Conservation (phyloP, 2,888 invertebrate genomes). For the Zhuqinia jingwanae region DNA sequence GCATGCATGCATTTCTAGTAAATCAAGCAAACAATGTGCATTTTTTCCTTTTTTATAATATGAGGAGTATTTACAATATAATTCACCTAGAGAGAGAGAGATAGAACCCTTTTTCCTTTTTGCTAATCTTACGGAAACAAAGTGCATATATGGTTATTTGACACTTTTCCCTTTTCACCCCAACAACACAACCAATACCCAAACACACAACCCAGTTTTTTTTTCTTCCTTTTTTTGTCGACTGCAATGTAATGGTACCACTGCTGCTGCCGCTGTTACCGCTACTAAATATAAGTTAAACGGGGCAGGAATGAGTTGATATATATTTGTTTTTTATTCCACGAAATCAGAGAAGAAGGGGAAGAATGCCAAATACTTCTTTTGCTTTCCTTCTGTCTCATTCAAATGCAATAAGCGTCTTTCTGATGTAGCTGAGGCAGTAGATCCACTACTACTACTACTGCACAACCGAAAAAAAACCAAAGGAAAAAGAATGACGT, state of each 20-base stretch:
- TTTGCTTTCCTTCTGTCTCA: conserved; percentile 39
- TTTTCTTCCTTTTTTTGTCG: conserved; percentile 38
- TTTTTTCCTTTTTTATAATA: background rate
- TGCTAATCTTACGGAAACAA: background rate
- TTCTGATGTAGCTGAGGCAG: conserved; percentile 1
- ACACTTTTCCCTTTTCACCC: conserved; percentile 64
- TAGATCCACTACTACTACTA: conserved; percentile 22
- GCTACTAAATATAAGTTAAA: conserved; percentile 55
- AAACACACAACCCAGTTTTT: conserved; percentile 22
- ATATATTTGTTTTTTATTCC: conserved; percentile 54
- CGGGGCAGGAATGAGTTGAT: background rate
- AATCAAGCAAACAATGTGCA: conserved; percentile 46
- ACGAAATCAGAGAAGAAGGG: conserved; percentile 39
- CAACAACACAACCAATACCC: conserved; percentile 17
- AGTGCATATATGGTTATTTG: conserved; percentile 45
- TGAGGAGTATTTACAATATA: background rate
- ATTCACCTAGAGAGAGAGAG: too few species aligned
- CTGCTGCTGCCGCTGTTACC: conserved; percentile 25
- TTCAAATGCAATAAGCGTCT: conserved; percentile 70
- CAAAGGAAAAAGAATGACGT: background rate
- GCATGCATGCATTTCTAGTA: conserved; percentile 12
- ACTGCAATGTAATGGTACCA: background rate
- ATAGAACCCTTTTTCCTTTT: background rate
- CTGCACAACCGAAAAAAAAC: too few species aligned
- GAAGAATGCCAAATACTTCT: conserved; percentile 56